Evolutionary conservation across 2,113 vertebrate species (phyloP).

Genomic region (Neotragus moschatus): DNA sequence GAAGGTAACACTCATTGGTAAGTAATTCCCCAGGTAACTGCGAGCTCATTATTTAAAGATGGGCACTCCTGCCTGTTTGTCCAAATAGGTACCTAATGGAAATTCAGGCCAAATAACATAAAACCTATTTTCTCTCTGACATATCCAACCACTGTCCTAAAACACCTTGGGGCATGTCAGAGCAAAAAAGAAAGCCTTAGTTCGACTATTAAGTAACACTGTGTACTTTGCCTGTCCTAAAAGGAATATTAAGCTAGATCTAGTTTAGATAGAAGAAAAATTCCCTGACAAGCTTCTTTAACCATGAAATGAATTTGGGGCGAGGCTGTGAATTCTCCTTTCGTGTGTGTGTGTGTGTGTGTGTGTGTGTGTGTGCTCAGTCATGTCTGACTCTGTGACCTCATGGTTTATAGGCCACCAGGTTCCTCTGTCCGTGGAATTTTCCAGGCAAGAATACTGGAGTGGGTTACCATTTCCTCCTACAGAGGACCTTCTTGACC

Average conservation of each 20-base stretch:
- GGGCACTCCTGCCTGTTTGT: constrained; percentile 56
- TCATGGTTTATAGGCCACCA: background rate
- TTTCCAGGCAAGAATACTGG: background rate
- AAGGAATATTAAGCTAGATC: constrained; percentile 52
- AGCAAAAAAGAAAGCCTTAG: constrained; percentile 51
- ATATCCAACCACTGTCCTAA: constrained; percentile 42
- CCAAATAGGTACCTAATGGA: constrained; percentile 67
- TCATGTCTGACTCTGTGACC: background rate
- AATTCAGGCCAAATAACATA: constrained; percentile 68
- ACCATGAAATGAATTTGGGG: background rate
- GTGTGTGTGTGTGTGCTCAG: background rate
- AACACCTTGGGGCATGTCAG: constrained; percentile 60
- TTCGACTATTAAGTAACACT: constrained; percentile 41
- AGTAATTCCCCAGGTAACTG: constrained; percentile 58
- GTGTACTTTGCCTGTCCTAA: constrained; percentile 41
- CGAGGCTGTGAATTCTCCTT: background rate
- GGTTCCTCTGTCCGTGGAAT: background rate
- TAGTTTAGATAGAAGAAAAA: constrained; percentile 65
- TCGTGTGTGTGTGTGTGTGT: background rate
- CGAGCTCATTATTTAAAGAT: constrained; percentile 72
- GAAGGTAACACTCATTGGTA: constrained; percentile 56
- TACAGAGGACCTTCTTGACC: background rate
- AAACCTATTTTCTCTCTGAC: constrained; percentile 66
- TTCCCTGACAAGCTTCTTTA: constrained; percentile 54
- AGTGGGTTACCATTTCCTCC: background rate